Evolutionary conservation across 2,888 invertebrate species (phyloP).

Genomic region (Spodoptera exigua): DNA sequence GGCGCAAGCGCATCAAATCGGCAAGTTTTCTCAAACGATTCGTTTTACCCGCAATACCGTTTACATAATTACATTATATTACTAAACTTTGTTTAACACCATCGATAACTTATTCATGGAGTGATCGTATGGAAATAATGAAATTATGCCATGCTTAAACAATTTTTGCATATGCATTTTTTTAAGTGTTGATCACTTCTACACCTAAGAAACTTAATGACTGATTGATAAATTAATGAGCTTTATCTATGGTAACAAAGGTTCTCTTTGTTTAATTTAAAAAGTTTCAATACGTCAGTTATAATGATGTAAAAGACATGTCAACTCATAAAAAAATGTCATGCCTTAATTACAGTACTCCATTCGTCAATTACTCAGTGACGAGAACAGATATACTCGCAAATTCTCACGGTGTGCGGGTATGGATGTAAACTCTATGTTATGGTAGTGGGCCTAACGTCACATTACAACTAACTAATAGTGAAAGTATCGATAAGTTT

Average conservation of each 20-base stretch:
- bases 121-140: background rate
- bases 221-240: too few species aligned
- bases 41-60: constrained; percentile 48
- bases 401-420: constrained; percentile 47
- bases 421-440: constrained; percentile 21
- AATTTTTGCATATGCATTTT: too few species aligned
- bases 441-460: constrained; percentile 27
- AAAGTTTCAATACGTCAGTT: too few species aligned
- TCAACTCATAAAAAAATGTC: too few species aligned
- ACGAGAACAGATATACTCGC: constrained; percentile 5
- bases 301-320: too few species aligned
- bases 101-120: constrained; percentile 19
- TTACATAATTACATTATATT: constrained; percentile 50
- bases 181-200: too few species aligned
- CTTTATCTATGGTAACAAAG: too few species aligned
- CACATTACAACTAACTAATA: constrained; percentile 16
- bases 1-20: constrained; percentile 43
- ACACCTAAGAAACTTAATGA: too few species aligned
- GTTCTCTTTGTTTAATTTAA: too few species aligned
- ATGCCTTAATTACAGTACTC: background rate
- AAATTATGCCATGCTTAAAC: too few species aligned
- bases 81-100: constrained; percentile 31
- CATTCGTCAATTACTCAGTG: constrained; percentile 19
- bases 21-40: constrained; percentile 47
- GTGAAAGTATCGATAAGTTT: constrained; percentile 39